A percentile compares a stretch with the other conserved stretches of the same genome.
Evolutionary conservation across 2,888 invertebrate genomes (phyloP).

Genomic region (Sturmia bella): DNA sequence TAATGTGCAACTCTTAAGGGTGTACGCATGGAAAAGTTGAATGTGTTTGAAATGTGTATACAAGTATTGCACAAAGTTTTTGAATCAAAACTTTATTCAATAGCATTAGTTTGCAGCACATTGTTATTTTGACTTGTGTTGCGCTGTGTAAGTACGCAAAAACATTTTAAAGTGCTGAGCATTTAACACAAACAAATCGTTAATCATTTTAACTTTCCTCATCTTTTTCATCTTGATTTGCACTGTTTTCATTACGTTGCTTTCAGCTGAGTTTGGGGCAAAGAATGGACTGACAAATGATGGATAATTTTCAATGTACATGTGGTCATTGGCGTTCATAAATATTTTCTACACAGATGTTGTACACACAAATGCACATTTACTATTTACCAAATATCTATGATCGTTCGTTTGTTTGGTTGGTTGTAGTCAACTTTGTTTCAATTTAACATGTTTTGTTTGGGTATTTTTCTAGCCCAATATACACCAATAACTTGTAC

Average conservation of each 20-base stretch:
- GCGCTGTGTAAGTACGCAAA: no score
- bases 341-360: conserved; percentile 20
- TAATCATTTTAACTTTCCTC: conserved; percentile 54
- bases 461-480: conserved; percentile 26
- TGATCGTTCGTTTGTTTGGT: conserved; percentile 62
- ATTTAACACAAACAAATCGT: conserved; percentile 61
- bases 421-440: conserved; percentile 60
- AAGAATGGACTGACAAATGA: conserved; percentile 49
- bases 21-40: no score
- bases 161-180: conserved; percentile 64
- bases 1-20: no score
- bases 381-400: conserved; percentile 60
- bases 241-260: conserved; percentile 26
- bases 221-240: conserved; percentile 23
- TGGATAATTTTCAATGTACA: conserved; percentile 60
- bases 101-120: no score
- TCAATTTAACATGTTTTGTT: conserved; percentile 46
- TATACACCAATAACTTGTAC: conserved; percentile 37
- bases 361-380: conserved; percentile 26
- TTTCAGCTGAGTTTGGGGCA: conserved; percentile 23
- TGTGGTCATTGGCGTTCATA: conserved; percentile 54
- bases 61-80: no score
- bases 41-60: no score
- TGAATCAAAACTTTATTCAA: no score
- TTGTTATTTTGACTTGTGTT: no score